phyloP scores from a whole-genome alignment of 2,113 vertebrate species.

The Delphinus delphis region DNA sequence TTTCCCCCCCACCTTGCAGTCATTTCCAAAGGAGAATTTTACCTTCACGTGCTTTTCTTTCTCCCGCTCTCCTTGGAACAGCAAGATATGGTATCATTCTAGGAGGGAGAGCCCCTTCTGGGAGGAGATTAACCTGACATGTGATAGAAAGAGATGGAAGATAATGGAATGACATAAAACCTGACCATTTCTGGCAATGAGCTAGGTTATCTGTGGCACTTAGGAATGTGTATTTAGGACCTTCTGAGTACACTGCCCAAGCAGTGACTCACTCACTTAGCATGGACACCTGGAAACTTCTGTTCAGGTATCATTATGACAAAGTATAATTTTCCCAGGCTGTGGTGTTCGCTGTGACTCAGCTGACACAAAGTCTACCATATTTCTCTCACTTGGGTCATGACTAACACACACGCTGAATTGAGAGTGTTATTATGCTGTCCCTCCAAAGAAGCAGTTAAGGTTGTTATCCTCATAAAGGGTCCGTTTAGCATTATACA shows the following conservation, averaged over 20 bases:
- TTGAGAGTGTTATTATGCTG: not conserved
- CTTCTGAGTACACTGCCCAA: not conserved
- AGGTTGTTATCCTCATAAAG: not conserved
- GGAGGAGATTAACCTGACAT: constrained; percentile 63
- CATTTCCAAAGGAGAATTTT: constrained; percentile 43
- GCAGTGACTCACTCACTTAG: constrained; percentile 5
- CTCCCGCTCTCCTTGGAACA: not conserved
- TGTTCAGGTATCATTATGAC: not conserved
- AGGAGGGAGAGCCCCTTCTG: constrained; percentile 47
- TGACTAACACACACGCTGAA: not conserved
- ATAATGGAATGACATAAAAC: constrained; percentile 68
- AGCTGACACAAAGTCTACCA: constrained; percentile 34
- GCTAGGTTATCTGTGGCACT: constrained; percentile 63
- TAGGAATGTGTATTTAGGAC: not conserved
- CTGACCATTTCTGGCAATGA: constrained; percentile 71
- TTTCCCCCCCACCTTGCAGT: not conserved
- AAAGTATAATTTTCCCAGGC: constrained; percentile 52
- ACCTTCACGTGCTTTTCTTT: constrained; percentile 46
- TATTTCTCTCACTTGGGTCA: not conserved
- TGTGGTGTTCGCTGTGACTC: constrained; percentile 31
- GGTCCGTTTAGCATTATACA: not conserved
- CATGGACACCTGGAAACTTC: constrained; percentile 38
- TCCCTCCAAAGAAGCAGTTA: not conserved
- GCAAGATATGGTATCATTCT: constrained; percentile 65
- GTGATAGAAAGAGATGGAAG: constrained; percentile 64